Percentiles rank a stretch among this genome's conserved stretches.
Conservation (phyloP, 1,140 invertebrate species). For the Drosophila miranda region DNA sequence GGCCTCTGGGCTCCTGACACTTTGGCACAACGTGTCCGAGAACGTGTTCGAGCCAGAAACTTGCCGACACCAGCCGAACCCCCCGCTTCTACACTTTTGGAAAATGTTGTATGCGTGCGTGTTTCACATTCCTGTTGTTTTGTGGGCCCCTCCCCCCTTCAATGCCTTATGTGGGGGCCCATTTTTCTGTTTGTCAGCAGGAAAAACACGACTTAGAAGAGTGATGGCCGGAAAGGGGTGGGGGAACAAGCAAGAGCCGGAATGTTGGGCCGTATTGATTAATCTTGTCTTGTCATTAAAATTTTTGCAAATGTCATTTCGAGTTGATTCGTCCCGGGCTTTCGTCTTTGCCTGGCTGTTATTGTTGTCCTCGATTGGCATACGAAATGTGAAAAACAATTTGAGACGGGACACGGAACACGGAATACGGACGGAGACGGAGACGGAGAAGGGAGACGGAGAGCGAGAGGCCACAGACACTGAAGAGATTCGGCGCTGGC, state of each 20-base stretch:
- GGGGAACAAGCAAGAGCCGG: too few relatives aligned
- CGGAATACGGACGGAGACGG: neutral
- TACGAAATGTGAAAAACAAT: constrained; percentile 41
- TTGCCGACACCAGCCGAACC: neutral
- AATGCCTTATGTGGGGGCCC: constrained; percentile 7
- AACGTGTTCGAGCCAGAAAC: constrained; percentile 37
- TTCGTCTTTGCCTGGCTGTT: constrained; percentile 2
- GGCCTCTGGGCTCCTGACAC: constrained; percentile 10
- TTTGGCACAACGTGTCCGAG: constrained; percentile 36
- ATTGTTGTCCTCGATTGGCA: constrained; percentile 29
- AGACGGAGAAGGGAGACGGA: too few relatives aligned
- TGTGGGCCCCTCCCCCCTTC: too few relatives aligned
- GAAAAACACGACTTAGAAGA: constrained; percentile 35
- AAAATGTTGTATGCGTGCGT: constrained; percentile 65
- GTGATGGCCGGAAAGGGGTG: neutral
- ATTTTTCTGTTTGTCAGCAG: constrained; percentile 67
- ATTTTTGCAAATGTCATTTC: constrained; percentile 73
- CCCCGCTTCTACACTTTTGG: too few relatives aligned
- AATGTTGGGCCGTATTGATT: constrained; percentile 53
- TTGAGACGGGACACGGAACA: neutral
- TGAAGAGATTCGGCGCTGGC: constrained; percentile 3
- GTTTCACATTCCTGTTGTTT: constrained; percentile 41
- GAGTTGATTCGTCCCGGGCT: too few relatives aligned
- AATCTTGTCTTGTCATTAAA: constrained; percentile 57
- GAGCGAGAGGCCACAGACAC: neutral